Evolutionary conservation across 1,140 invertebrate species (phyloP).

Genomic region (Drosophila neocordata): DNA sequence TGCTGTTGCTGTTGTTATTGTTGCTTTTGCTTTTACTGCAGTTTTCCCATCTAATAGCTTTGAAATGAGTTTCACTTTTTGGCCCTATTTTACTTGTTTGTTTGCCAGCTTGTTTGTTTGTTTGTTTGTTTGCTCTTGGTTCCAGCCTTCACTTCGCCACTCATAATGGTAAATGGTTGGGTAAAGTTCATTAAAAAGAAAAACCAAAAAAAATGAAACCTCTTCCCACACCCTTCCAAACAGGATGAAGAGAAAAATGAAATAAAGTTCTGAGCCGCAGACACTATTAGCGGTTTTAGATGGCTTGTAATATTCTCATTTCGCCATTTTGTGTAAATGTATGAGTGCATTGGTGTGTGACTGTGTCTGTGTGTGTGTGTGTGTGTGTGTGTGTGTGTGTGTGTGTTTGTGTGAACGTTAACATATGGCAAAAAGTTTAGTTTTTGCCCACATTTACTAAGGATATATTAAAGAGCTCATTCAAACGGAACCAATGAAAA

Average conservation of each 20-base stretch:
- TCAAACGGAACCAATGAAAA: background rate
- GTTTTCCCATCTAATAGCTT: slow-evolving; percentile 72
- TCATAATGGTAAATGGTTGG: slow-evolving; percentile 40
- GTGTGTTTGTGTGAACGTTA: background rate
- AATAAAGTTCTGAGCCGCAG: slow-evolving; percentile 37
- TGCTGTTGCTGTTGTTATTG: background rate
- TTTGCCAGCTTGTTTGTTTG: slow-evolving; percentile 37
- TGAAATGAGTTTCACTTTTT: slow-evolving; percentile 73
- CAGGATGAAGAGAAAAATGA: background rate
- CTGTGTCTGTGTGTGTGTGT: background rate
- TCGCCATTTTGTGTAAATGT: background rate
- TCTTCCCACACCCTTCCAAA: no score
- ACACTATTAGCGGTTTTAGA: slow-evolving; percentile 65
- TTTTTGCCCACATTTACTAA: slow-evolving; percentile 1
- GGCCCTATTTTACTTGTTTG: slow-evolving; percentile 42
- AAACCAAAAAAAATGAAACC: background rate
- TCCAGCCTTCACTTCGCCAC: slow-evolving; percentile 10
- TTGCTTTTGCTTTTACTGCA: slow-evolving; percentile 22
- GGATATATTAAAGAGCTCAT: background rate
- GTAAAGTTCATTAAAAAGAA: slow-evolving; percentile 50
- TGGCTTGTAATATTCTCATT: slow-evolving; percentile 19
- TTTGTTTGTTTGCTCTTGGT: slow-evolving; percentile 26
- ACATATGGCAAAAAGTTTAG: slow-evolving; percentile 13
- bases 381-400: slow-evolving; percentile 10
- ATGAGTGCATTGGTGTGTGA: no score